Evolutionary conservation across 2,888 invertebrate species (phyloP), one percentile per base, ranked within the genome.

Genomic region (Sesia bembeciformis): DNA sequence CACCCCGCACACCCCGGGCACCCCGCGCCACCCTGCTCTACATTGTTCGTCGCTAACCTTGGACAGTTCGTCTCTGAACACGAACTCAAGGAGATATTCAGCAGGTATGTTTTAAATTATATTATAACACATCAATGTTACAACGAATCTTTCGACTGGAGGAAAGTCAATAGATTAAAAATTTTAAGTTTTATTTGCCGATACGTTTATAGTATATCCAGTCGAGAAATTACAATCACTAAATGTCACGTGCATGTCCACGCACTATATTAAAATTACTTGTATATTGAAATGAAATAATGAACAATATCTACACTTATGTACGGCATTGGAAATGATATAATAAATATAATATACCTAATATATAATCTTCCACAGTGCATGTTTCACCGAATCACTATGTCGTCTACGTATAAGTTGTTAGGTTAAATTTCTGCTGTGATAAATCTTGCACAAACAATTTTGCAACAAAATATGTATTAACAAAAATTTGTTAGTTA

Each of bases 11-110:
- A 90, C 66, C 87, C 90, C 59, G 82, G 90, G 64, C 91, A 92
- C 70, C 88, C 91, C 54, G 95, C 96, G 81, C 94, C 96, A 68
- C 98, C 98, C 69, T 98, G 98, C 92, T 97, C 97, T 72, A 99
- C 99, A 67, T 94, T 99, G 67, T 99, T 99, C 91, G 98, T 99
- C 79, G 98, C 98, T 77, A 99, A 99, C 90, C 93, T 99, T 78
- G 98, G 98, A 67, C 97, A 97, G 89, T 97, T 97, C 86, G 98
- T 98, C 75, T 97, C 97, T 67, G 99, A 99, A 90, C 98, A 98
- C 81, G 98, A 99, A 89, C 94, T 99, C 69, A 98, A 98, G 92
- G 98, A 98, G 90, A 95, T 99, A 80, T 98, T 98, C 91, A 96
- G 96, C 93, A 98, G 97, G 98, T 98, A 88, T 90, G 91, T n/a